Conservation (phyloP, 2,113 vertebrate genomes). For the Aythya baeri region DNA sequence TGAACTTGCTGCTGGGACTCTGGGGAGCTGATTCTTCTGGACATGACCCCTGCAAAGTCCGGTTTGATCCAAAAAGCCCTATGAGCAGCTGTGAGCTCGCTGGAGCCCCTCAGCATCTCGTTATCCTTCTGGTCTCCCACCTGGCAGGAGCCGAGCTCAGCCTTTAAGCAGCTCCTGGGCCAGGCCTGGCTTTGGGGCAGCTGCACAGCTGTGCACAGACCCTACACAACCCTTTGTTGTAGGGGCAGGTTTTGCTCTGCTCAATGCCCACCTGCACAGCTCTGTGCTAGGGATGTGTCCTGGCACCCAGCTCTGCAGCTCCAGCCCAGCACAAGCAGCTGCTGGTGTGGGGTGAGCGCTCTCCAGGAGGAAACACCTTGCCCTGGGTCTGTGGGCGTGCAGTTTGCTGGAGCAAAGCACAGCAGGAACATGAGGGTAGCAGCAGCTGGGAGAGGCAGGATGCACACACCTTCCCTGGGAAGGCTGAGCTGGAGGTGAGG, state of each 20-base stretch:
- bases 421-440: background rate
- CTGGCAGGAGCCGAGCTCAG: background rate
- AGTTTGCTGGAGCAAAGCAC: too few relatives aligned
- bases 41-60: background rate
- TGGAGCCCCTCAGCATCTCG: background rate
- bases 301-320: accelerated
- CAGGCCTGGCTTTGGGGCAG: background rate
- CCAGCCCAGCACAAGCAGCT: background rate
- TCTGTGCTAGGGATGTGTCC: accelerated
- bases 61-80: background rate
- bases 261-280: background rate
- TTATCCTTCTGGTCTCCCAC: background rate
- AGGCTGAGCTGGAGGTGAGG: accelerated
- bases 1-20: background rate
- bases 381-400: background rate
- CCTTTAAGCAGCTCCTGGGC: background rate
- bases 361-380: background rate
- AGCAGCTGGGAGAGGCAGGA: background rate
- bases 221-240: background rate
- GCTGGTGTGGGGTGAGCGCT: accelerated
- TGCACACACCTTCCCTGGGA: too few relatives aligned
- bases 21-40: background rate
- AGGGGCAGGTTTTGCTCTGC: background rate
- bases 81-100: background rate
- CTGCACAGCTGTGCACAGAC: accelerated